Base-by-base conservation (phyloP, 2,888 invertebrate genomes). In the Gandaritis pyraliata region DNA sequence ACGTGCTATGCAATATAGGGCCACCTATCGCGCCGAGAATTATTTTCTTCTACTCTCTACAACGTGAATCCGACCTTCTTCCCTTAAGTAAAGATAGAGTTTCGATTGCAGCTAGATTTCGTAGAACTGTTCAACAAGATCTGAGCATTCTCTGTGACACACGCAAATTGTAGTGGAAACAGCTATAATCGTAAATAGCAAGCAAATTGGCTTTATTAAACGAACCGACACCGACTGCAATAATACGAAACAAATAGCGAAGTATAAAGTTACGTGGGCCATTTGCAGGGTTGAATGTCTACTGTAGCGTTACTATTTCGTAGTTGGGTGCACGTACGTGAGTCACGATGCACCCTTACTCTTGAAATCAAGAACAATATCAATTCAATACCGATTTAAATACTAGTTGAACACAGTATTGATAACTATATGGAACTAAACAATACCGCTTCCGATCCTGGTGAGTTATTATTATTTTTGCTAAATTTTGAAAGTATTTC, bases 131-230 rank as follows among this genome's bases (percentile, higher is more conserved):
- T 73, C 72, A 73, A 76, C 73, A 71, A 68, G 65, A 66, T 68
- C 68, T 65, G 72, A 72, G 68, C 71, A 69, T 72, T 73, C 65
- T 64, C 65, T 75, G 76, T 78, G 75, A 78, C 76, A 81, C 76
- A 78, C 78, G 75, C 76, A 80, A 79, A 82, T 82, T 82, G 74
- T 80, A 78, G 78, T 75, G 73, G 75, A 75, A 80, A 78, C 60
- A 75, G 75, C 74, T 66, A 72, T 81, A 76, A 80, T 74, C 75
- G 73, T 81, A 82, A 81, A 82, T 80, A 73, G 72, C 63, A 66
- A 71, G 71, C 73, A 80, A 80, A 82, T 82, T 82, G 79, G 75
- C 75, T 77, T 80, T 81, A 81, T 80, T 78, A 78, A 79, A 76
- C 71, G 69, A 58, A 68, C 71, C 59, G 65, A 68, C 63, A 73